These are phyloP conservation scores for Lycaon pictus DNA, from an alignment of 2,113 vertebrate species.

Conservation along the genomic window DNA sequence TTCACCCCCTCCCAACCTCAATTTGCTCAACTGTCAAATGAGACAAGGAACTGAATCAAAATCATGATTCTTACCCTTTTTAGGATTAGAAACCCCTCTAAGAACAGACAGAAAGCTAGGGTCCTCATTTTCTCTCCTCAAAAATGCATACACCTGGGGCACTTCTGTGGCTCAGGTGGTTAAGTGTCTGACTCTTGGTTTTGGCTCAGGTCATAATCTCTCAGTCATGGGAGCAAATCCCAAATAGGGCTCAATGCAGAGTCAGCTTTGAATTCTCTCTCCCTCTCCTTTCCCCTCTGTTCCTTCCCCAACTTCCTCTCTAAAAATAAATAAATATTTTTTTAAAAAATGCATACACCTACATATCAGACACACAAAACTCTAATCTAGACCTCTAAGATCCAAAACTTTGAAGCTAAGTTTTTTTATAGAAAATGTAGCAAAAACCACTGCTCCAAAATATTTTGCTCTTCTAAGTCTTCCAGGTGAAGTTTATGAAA, in stretches of 20 bases:
- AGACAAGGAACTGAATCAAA: background rate
- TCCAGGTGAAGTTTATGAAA: background rate
- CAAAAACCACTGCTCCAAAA: slow-evolving; percentile 22
- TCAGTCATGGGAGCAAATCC: too few species aligned
- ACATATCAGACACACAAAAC: background rate
- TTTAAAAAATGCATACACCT: background rate
- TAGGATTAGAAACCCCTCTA: background rate
- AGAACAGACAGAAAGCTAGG: slow-evolving; percentile 3
- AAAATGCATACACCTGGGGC: background rate
- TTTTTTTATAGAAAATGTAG: background rate
- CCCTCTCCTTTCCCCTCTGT: background rate
- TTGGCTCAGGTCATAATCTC: background rate
- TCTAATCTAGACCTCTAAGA: background rate
- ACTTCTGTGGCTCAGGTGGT: background rate
- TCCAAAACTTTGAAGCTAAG: background rate
- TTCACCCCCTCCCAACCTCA: background rate
- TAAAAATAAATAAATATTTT: background rate
- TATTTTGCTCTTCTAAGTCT: slow-evolving; percentile 5
- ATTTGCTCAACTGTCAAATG: slow-evolving; percentile 16
- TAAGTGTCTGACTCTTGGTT: background rate
- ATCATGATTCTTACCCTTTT: background rate
- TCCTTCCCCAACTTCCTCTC: too few species aligned
- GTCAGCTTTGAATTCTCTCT: too few species aligned
- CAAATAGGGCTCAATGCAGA: background rate
- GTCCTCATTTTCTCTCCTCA: background rate